Base-by-base conservation (phyloP, 2,113 vertebrate genomes). In the Colius striatus region DNA sequence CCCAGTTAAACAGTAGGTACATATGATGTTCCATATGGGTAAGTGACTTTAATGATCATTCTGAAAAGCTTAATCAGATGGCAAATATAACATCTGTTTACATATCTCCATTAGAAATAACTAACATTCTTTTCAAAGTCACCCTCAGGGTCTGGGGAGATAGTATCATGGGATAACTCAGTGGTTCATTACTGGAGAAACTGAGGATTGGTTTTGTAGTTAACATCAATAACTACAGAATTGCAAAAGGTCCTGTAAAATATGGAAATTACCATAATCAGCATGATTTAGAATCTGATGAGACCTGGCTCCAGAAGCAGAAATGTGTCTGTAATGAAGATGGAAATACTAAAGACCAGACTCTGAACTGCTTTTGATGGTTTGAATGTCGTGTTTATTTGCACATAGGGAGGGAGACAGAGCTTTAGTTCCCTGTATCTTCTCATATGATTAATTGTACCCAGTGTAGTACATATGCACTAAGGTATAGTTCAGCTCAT, bases 11-110 rank as follows among this genome's bases (percentile, higher is more conserved):
- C 76, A 84, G 89, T 95, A 92, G 91, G 84, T 91, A 68, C 81
- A 91, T 82, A 73, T 73, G 89, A 96, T 3, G 29, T 91, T 96
- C 95, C 94, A 91, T 97, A 96, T 95, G 96, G 89, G 54, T 94
- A 91, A 97, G 58, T 41, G 62, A 91, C 77, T 96, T 91, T 91
- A 96, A 94, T 32, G 54, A 85, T 91, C 84, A 92, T 95, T 91
- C 84, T 87, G 75, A 77, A 94, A 95, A 94, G 89, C 84, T 94
- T 94, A 95, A 89, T 96, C 84, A 95, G 93, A 89, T 94, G 87
- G 95, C 51, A 94, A 94, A 94, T 91, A 50, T 32, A 96, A 91
- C 92, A 97, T 94, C 96, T 97, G 95, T 91, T 96, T 95, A 91
- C 62, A 26, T 91, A 79, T 58, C 70, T 87, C 80, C 89, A 76